Conservation (phyloP, 2,113 vertebrate genomes). For the Dicaeum eximium region DNA sequence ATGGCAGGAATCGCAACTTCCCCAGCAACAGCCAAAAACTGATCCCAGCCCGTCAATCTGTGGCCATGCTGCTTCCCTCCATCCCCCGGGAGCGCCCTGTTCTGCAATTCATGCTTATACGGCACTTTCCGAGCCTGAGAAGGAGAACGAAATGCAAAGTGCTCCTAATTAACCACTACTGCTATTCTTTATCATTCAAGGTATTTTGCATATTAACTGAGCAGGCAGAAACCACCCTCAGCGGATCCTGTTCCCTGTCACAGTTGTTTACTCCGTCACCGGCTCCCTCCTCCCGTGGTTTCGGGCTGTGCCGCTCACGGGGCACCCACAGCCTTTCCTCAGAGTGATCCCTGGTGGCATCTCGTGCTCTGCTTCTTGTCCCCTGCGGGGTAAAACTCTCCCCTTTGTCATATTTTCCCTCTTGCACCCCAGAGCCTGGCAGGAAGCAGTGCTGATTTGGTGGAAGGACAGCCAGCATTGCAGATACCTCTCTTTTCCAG, state of each 20-base stretch:
- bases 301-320: not conserved
- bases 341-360: not conserved
- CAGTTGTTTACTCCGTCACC: rapidly evolving
- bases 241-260: not conserved
- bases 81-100: not conserved
- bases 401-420: not conserved
- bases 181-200: not conserved
- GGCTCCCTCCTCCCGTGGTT: not conserved
- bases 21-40: not conserved
- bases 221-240: not conserved
- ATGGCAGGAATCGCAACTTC: rapidly evolving
- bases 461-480: not conserved
- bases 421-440: not conserved
- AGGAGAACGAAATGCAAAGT: not conserved
- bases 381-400: not conserved
- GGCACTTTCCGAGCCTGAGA: not conserved
- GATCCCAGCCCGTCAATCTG: not conserved
- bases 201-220: conserved; percentile 9
- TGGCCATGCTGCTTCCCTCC: not conserved
- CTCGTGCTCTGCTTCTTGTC: not conserved
- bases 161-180: not conserved
- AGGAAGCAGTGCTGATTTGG: not conserved
- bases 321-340: not conserved
- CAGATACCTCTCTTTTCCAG: not conserved
- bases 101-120: not conserved